phyloP scores from a whole-genome alignment of 2,888 invertebrate species.

The Polymixis lichenea region DNA sequence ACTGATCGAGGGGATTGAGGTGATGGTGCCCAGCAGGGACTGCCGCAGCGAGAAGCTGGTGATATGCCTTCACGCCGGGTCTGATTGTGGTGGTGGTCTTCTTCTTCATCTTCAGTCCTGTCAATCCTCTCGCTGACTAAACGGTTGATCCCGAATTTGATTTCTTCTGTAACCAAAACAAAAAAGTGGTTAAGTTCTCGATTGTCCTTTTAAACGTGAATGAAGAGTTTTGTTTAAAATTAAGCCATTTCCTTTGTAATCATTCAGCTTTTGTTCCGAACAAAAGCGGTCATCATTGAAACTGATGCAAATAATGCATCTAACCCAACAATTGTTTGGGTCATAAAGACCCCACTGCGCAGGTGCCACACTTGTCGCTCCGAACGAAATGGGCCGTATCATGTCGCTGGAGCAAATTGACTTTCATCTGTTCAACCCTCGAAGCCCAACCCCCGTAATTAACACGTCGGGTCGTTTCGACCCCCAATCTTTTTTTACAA shows the following conservation, averaged over 20 bases:
- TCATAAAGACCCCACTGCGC: conserved; percentile 86
- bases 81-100: conserved; percentile 86
- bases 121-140: conserved; percentile 92
- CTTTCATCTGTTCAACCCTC: conserved; percentile 90
- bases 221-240: conserved; percentile 22
- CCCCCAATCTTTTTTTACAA: conserved; percentile 89
- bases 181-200: neutral
- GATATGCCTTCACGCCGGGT: conserved; percentile 82
- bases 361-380: conserved; percentile 90
- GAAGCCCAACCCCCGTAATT: conserved; percentile 89
- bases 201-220: neutral
- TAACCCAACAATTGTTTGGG: conserved; percentile 75
- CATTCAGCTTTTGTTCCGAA: conserved; percentile 29
- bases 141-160: conserved; percentile 96
- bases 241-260: conserved; percentile 35
- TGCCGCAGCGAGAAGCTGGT: conserved; percentile 89
- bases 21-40: conserved; percentile 90
- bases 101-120: conserved; percentile 92
- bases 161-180: conserved; percentile 92
- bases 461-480: conserved; percentile 87
- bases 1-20: conserved; percentile 87
- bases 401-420: conserved; percentile 92
- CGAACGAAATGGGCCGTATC: conserved; percentile 92
- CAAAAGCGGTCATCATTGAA: conserved; percentile 51
- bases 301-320: conserved; percentile 65